Evolutionary conservation across 2,113 vertebrate genomes (phyloP), one percentile per base, ranked within the genome.

Genomic region (Pangasianodon gigas): DNA sequence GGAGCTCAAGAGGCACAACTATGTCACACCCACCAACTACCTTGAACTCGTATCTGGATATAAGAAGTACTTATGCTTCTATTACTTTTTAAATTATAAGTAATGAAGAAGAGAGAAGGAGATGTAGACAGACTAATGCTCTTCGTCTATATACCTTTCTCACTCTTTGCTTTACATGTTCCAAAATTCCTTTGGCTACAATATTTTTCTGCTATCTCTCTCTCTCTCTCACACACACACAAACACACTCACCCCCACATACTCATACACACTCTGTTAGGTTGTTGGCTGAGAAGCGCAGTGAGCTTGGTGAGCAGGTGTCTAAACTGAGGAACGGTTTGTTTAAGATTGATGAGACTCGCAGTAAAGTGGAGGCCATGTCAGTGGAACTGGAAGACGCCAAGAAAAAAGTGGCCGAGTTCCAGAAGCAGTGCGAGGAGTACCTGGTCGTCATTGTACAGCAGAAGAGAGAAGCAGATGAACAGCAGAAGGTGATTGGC

Each of bases 11-110:
- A 96, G 97, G 91, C 89, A 97, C 87, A 98, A 97, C 92, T 98
- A 98, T 0, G 97, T 98, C 93, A 98, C 97, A 0, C 97, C 97
- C 54, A 97, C 96, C 91, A 98, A 97, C 95, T 98, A 98, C 95
- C 94, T 98, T 94, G 97, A 98, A 92, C 96, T 98, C 21, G 97
- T 98, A 81, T 96, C 97, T n/a, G 97, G 97, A 93, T 98, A 97
- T 92, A 98, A 97, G 89, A 98, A 96, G 97, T 98, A 96, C 44
- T 91, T 80, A 29, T 88, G 4, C 41, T 29, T 84, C n/a, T 84
- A 44, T 29, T 62, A 21, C 4, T 58, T 62, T 60, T 60, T 44
- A 0, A 84, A 56, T 13, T 4, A 83, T 37, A 56, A 46, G 29
- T 84, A 44, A 41, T 44, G 6, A 26, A 18, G 46, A 46, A 77